These are phyloP conservation scores for Limnephilus lunatus DNA, from an alignment of 2,888 invertebrate genomes.

Conservation along the genomic window DNA sequence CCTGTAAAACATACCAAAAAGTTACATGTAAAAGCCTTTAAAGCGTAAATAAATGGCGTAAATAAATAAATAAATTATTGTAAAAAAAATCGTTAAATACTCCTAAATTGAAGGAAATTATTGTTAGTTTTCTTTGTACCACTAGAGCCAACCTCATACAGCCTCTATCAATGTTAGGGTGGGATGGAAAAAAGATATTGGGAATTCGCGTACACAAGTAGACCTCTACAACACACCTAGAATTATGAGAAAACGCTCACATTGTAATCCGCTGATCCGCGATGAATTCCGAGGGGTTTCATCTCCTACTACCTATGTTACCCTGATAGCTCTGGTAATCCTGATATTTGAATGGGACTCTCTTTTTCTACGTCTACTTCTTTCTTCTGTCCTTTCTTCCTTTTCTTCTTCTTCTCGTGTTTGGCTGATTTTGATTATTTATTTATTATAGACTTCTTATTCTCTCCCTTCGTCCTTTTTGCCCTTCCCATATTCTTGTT, in stretches of 20 bases:
- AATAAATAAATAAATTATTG: too few species aligned
- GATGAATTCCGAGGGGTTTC: constrained; percentile 30
- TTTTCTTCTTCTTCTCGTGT: neutral
- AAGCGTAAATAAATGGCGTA: too few species aligned
- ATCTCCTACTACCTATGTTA: neutral
- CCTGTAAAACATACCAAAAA: too few species aligned
- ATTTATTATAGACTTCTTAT: neutral
- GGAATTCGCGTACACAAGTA: constrained; percentile 36
- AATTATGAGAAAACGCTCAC: constrained; percentile 27
- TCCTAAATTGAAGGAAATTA: too few species aligned
- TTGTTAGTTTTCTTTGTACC: neutral
- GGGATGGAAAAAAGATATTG: constrained; percentile 22
- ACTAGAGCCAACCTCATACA: neutral
- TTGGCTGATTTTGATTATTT: neutral
- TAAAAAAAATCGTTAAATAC: too few species aligned
- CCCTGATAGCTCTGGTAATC: neutral
- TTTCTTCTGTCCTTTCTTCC: neutral
- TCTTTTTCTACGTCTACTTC: neutral
- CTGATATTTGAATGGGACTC: neutral
- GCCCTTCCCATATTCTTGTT: neutral
- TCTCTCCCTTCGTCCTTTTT: neutral
- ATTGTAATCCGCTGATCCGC: constrained; percentile 31
- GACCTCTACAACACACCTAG: neutral
- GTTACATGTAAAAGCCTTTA: too few species aligned
- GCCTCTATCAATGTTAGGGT: neutral